Conservation (phyloP, 2,113 vertebrate species). For the Trichomycterus rosablanca region DNA sequence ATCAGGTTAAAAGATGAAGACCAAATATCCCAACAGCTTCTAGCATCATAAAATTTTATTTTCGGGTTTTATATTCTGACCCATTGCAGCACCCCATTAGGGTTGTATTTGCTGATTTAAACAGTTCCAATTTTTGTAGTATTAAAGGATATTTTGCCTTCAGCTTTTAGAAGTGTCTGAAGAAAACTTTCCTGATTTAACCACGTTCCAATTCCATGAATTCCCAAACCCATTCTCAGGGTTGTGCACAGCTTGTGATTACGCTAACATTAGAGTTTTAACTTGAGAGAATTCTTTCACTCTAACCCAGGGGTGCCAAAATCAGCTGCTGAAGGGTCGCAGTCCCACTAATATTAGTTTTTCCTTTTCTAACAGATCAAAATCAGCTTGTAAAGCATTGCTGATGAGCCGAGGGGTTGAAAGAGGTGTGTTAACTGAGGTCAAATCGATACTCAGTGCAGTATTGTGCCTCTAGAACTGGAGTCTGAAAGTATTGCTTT, state of each 20-base stretch:
- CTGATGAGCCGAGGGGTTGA: too few species aligned
- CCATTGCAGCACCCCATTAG: not conserved
- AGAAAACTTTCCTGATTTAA: too few species aligned
- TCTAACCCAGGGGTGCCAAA: slow-evolving; percentile 2
- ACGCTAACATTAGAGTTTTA: slow-evolving; percentile 35
- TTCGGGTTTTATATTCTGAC: not conserved
- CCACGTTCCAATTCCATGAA: too few species aligned
- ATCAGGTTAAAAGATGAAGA: slow-evolving; percentile 58
- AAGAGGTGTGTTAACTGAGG: too few species aligned
- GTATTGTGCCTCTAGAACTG: too few species aligned
- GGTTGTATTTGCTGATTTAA: not conserved
- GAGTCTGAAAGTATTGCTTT: too few species aligned
- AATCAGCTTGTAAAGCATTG: too few species aligned
- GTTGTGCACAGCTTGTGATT: slow-evolving; percentile 54
- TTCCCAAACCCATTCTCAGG: slow-evolving; percentile 64
- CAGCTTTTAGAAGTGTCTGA: slow-evolving; percentile 45
- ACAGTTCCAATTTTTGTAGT: slow-evolving; percentile 25
- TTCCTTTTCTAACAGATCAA: too few species aligned
- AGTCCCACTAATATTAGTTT: too few species aligned
- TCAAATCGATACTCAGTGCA: too few species aligned
- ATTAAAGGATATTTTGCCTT: slow-evolving; percentile 50
- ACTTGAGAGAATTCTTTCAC: slow-evolving; percentile 26
- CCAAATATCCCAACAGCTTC: slow-evolving; percentile 40
- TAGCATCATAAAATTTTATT: not conserved
- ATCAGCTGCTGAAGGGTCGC: too few species aligned